Base-by-base conservation (phyloP, 2,888 invertebrate genomes). In the Caenorhabditis panamensis region DNA sequence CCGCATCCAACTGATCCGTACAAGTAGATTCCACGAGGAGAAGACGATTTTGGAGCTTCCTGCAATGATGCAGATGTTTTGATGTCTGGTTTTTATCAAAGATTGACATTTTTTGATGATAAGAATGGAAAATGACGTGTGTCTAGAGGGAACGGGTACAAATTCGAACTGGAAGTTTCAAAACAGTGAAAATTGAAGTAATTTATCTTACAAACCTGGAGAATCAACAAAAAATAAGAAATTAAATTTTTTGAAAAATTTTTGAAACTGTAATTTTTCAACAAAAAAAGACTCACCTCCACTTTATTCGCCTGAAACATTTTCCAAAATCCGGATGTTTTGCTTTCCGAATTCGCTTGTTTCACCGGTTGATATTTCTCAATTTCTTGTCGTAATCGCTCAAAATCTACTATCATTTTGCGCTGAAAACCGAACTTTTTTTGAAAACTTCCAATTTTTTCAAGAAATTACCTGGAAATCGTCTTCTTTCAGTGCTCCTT, bases 1-100 rank as follows among this genome's bases (percentile, higher is more conserved):
- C 99, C 99, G 87, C 96, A 95, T 56, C 91, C 91, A 24, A 91
- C 92, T 90, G 96, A 94, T 71, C 96, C 96, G 92, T 95, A 94
- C 77, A 96, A 94, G 90, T 97, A 96, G 13, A 96, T 92, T 5
- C 96, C 96, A 59, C 69, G 73, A 47, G 79, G 80, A 31, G 80
- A 66, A 16, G 20, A 58, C 31, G n/a, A 37, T 41, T 61, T 76
- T 44, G 53, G n/a, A 9, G 51, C 26, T 44, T 64, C 63, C 72
- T 72, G 53, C 51, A 51, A 26, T 36, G 13, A 68, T n/a, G n/a
- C n/a, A n/a, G n/a, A n/a, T n/a, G n/a, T n/a, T n/a, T n/a, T n/a
- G n/a, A n/a, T n/a, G n/a, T n/a, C n/a, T n/a, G n/a, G n/a, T n/a
- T n/a, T n/a, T n/a, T n/a, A n/a, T n/a, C n/a, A n/a, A 58, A 16